Percentiles rank a stretch among this genome's conserved stretches.
Conservation (phyloP, 2,113 vertebrate species). For the Rutilus rutilus region DNA sequence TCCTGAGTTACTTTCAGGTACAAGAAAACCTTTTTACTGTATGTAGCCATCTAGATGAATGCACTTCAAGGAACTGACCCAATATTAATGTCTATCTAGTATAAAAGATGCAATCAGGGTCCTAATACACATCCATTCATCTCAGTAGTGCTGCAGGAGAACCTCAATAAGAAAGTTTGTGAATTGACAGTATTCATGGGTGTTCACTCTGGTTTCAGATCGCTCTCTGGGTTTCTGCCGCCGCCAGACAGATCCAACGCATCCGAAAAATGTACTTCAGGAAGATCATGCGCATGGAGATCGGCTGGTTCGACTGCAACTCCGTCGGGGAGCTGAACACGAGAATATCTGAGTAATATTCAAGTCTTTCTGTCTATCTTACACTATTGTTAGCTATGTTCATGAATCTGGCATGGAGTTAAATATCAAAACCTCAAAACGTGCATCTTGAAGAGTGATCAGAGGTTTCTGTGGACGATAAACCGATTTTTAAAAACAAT, state of each 20-base stretch:
- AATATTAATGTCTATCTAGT: background rate
- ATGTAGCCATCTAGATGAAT: background rate
- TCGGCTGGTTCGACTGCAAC: slow-evolving; percentile 81
- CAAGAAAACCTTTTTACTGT: slow-evolving; percentile 13
- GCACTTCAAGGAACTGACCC: background rate
- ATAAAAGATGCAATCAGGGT: background rate
- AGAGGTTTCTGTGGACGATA: background rate
- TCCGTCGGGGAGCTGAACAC: slow-evolving; percentile 80
- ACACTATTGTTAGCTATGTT: background rate
- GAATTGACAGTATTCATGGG: background rate
- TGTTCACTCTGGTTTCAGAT: slow-evolving; percentile 62
- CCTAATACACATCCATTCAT: background rate
- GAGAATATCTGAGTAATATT: slow-evolving; percentile 77
- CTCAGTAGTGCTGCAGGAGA: background rate
- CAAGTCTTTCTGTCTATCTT: background rate
- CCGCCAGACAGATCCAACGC: slow-evolving; percentile 71
- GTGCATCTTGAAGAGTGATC: background rate
- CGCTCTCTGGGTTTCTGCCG: slow-evolving; percentile 72
- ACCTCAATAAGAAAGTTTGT: background rate
- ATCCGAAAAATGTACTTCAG: slow-evolving; percentile 75
- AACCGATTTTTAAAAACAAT: background rate
- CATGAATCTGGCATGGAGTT: slow-evolving; percentile 7
- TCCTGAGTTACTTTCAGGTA: slow-evolving; percentile 80
- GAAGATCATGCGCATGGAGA: slow-evolving; percentile 81
- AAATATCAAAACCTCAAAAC: background rate